These are phyloP conservation scores for Leptogaster cylindrica DNA, from an alignment of 2,888 invertebrate genomes.

Conservation along the genomic window DNA sequence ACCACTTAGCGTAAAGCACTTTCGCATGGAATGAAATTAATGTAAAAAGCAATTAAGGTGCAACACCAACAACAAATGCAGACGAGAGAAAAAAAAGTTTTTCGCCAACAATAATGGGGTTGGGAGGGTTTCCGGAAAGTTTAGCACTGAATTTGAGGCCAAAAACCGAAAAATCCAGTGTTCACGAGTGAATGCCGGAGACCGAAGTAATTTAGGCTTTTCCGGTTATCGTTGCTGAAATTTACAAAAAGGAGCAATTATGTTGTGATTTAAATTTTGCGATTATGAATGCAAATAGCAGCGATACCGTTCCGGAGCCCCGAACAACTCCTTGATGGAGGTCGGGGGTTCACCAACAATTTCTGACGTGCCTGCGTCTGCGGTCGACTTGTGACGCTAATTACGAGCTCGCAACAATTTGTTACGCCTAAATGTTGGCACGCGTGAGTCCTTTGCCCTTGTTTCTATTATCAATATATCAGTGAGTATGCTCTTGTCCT, in stretches of 20 bases:
- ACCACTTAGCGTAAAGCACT: constrained; percentile 43
- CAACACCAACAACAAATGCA: constrained; percentile 25
- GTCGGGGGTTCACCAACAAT: neutral
- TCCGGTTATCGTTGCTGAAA: neutral
- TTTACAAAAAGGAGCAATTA: constrained; percentile 29
- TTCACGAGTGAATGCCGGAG: neutral
- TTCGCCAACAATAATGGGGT: constrained; percentile 18
- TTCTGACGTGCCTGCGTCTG: constrained; percentile 16
- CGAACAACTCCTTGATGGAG: neutral
- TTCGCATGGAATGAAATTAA: constrained; percentile 41
- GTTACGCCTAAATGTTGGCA: constrained; percentile 60
- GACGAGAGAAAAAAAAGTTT: constrained; percentile 11
- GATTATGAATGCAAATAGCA: neutral
- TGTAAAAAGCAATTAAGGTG: constrained; percentile 43
- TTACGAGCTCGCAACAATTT: constrained; percentile 55
- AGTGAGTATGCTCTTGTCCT: neutral
- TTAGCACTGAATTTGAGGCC: constrained; percentile 10
- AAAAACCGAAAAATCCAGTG: no score
- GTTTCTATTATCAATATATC: constrained; percentile 28
- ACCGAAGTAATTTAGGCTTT: constrained; percentile 1
- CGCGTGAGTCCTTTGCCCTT: constrained; percentile 49
- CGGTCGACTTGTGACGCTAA: constrained; percentile 37
- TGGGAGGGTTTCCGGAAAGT: constrained; percentile 6
- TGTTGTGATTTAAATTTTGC: constrained; percentile 31
- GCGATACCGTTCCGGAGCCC: neutral